Evolutionary conservation across 2,888 invertebrate genomes (phyloP), one percentile per base, ranked within the genome.

Genomic region (Drosophila fungiperda): DNA sequence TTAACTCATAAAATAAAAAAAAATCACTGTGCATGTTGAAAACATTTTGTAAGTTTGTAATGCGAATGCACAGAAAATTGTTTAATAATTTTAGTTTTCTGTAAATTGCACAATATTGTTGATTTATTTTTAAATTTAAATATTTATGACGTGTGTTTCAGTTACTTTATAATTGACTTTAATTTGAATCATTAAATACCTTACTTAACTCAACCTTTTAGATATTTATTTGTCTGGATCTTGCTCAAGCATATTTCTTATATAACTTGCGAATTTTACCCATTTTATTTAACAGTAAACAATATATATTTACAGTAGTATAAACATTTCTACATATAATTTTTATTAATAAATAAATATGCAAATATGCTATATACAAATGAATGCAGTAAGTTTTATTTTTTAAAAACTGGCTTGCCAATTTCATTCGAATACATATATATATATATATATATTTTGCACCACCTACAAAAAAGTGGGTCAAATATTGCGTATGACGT

Each of bases 401-500:
- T 68, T 73, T 68, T 36, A 65, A 75, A 78, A 77, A 78, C 80
- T 66, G 78, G 84, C 84, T 87, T 87, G 85, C 85, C 69, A 87
- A 76, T 87, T 80, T 76, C 23, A 17, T 36, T 11, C 36, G 29
- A 29, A 29, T 29, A 29, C 29, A 29, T 12, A 4, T 8, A 15
- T 45, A 8, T 26, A 15, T 36, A 36, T 36, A 7, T 40, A 5
- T n/a, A 9, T 40, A 26, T 66, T 73, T 73, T 70, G 66, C 70
- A 62, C 64, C 68, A 72, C 66, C 73, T 70, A 73, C 61, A 49
- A 61, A 78, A 80, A 85, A 80, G 85, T 85, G 75, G 87, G 85
- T 85, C 87, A 85, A 76, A 81, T 71, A 68, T 84, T 87, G 87
- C 84, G 85, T 85, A 81, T 83, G 81, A 78, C 78, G 87, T 75